Base-by-base conservation (phyloP, 2,888 invertebrate genomes). In the Oxytorus armatus region DNA sequence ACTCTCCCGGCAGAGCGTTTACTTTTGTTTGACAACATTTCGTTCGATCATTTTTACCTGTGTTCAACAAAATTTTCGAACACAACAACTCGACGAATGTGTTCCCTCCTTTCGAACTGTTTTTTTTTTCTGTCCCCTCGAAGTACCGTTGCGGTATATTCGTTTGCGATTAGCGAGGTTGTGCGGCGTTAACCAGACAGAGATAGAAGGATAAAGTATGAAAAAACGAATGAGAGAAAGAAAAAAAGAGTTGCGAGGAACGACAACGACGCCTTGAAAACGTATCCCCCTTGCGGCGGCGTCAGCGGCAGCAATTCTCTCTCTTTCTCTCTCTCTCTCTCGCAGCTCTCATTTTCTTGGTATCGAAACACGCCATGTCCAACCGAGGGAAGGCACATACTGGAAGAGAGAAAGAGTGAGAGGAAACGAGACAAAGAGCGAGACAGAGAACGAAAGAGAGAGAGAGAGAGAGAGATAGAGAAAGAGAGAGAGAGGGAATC, bases 291-390 rank as follows among this genome's bases (percentile, higher is more conserved):
- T 73, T 61, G 72, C 72, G 72, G 51, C 72, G 63, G 72, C 72
- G 72, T 63, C 72, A 61, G 72, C 63, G 29, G 61, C 75, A 66
- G 51, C 55, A 59, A 44, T 65, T 65, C 8, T 63, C 65, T 53
- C 44, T 70, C 75, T 72, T 69, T 57, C 69, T 77, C 63, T 44
- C 49, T 66, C 10, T 61, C 63, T 51, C 42, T 63, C 74, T 70
- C 73, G 49, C 63, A 72, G 55, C 55, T 66, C n/a, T 77, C 77
- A 76, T 70, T 81, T 76, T 70, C 77, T 75, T 68, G 79, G 72
- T 83, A 83, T 83, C 78, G 76, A 72, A 79, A 73, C 73, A 76
- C 68, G 80, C 68, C 63, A 65, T 59, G 75, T n/a, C 70, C 29
- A 63, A 39, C 16, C 51, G 10, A 16, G 16, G 11, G 10, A 14